Evolutionary conservation across 2,113 vertebrate genomes (phyloP), one percentile per base, ranked within the genome.

Genomic region (Gadus chalcogrammus): DNA sequence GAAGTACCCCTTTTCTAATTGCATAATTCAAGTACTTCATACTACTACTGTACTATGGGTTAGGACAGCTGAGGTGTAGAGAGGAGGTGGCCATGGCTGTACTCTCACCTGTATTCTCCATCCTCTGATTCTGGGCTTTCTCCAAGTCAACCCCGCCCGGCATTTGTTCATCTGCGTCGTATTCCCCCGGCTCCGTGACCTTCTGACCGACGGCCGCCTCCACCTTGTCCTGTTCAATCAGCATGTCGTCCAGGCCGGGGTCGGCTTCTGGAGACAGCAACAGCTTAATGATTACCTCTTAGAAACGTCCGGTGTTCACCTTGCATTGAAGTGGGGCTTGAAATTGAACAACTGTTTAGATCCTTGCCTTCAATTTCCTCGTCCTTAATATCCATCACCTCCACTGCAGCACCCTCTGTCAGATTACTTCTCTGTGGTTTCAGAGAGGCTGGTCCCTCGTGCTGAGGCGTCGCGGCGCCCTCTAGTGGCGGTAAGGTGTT

Each of bases 371-470:
- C 78, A 52, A 64, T 65, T 62, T 38, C 81, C 5, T 71, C 84
- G 22, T 76, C 83, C n/a, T 84, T 82, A 31, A 17, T 35, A 24
- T 89, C 84, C 72, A 89, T 82, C 59, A 81, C 68, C 53, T 76
- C 85, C 15, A 78, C 20, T 0, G 79, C 74, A 31, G 76, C 77
- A 15, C 74, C 58, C 13, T 80, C 82, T 1, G 74, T 79, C 69
- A 72, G 58, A 52, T 84, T 83, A 13, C 74, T 76, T n/a, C 69
- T 56, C 56, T 71, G 0, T 16, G 0, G 60, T 72, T 85, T 75
- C 12, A 3, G 52, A 58, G 64, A 15, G 52, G 71, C 78, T 15
- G 58, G 24, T 8, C 74, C 79, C 1, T 3, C 69, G 13, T 73
- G 24, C 0, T 79, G 66, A 56, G 69, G 60, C 6, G 58, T 24